These are phyloP conservation scores for Ptychobarbus kaznakovi DNA, from an alignment of 2,797 vertebrate genomes.

Conservation along the genomic window DNA sequence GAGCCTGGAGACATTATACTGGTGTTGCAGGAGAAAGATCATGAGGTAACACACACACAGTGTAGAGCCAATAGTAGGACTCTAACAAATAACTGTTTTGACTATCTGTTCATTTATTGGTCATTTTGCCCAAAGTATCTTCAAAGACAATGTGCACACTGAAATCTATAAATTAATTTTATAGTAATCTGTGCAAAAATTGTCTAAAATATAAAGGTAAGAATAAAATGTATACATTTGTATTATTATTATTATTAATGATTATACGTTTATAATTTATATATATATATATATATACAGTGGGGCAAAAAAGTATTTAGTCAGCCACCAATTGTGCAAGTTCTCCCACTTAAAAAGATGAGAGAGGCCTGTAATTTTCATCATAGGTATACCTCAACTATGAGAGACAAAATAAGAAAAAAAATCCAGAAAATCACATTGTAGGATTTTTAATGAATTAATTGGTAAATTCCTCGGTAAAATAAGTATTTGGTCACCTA, in stretches of 20 bases:
- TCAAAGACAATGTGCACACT: background rate
- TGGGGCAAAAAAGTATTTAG: too few relatives aligned
- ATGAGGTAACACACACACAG: slow-evolving; percentile 83
- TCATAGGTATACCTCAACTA: too few relatives aligned
- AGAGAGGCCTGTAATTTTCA: too few relatives aligned
- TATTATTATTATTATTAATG: background rate
- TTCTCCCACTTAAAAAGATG: too few relatives aligned
- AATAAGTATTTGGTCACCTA: too few relatives aligned
- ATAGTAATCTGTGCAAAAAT: background rate
- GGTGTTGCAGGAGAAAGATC: slow-evolving; percentile 95
- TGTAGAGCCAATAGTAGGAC: background rate
- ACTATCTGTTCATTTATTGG: background rate
- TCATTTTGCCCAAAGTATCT: background rate
- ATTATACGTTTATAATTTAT: background rate
- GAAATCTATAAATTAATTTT: background rate
- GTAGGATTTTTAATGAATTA: too few relatives aligned
- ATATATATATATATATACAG: background rate
- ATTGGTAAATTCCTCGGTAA: too few relatives aligned
- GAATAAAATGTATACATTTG: background rate
- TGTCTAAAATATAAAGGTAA: background rate
- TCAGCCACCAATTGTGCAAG: too few relatives aligned
- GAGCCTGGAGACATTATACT: slow-evolving; percentile 98
- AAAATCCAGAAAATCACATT: too few relatives aligned
- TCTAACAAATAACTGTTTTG: background rate
- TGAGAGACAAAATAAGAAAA: too few relatives aligned